Percentiles rank a stretch among this genome's conserved stretches.
Conservation (phyloP, 2,888 invertebrate genomes). For the Dynastes tityus region DNA sequence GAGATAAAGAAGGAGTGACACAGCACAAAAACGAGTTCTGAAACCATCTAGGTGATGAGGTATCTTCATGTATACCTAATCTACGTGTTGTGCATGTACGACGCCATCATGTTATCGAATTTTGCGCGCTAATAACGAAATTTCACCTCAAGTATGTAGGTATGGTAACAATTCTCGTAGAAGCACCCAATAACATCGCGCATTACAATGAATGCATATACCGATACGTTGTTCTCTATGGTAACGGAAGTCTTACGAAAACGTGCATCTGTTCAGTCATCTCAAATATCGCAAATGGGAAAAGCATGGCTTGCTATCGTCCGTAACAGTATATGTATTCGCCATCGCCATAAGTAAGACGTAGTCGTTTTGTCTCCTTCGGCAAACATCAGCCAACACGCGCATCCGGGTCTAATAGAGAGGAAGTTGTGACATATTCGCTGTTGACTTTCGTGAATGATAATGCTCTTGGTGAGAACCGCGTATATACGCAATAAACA, state of each 20-base stretch:
- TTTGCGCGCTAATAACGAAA: not conserved
- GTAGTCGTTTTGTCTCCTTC: slow-evolving; percentile 29
- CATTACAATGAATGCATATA: slow-evolving; percentile 3
- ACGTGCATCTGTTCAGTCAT: slow-evolving; percentile 42
- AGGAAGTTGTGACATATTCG: slow-evolving; percentile 43
- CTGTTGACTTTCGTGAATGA: slow-evolving; percentile 42
- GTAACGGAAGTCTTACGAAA: slow-evolving; percentile 32
- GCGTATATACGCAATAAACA: slow-evolving; percentile 26
- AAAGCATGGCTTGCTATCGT: slow-evolving; percentile 14
- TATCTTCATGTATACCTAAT: not conserved
- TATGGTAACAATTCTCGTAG: not conserved
- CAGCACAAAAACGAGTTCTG: slow-evolving; percentile 5
- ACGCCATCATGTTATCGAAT: slow-evolving; percentile 7
- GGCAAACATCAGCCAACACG: slow-evolving; percentile 39
- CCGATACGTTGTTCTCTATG: slow-evolving; percentile 5
- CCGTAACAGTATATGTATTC: slow-evolving; percentile 36
- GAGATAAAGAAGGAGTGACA: slow-evolving; percentile 6
- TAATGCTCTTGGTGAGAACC: slow-evolving; percentile 44
- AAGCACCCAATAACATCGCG: not conserved
- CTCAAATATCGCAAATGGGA: slow-evolving; percentile 45
- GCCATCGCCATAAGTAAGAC: slow-evolving; percentile 13
- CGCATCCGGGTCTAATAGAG: slow-evolving; percentile 42
- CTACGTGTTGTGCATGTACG: not conserved
- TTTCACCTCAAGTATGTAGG: not conserved
- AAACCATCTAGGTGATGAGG: not conserved